Base-by-base conservation (phyloP, 2,888 invertebrate genomes). In the Limulus polyphemus region DNA sequence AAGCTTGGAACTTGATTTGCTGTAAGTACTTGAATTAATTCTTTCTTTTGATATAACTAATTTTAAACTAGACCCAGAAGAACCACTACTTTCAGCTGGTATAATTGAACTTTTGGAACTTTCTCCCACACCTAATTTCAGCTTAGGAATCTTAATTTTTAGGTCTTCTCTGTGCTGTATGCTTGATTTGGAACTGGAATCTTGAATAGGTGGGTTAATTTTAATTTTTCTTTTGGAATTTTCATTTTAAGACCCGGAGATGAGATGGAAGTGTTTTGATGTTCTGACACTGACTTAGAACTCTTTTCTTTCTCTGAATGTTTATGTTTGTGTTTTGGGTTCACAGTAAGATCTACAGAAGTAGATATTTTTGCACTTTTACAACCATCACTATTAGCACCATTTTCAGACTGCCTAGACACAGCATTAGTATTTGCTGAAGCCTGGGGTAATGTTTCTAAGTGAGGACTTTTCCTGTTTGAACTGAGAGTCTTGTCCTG, bases 41-140 rank as follows among this genome's bases (percentile, higher is more conserved):
- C 62, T 66, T 48, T 66, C 66, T 61, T 66, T 66, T 58, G 64
- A 62, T 46, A 66, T 56, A 3, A 66, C 64, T 55, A 66, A 47
- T 59, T 66, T 66, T 12, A 62, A 47, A 11, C 60, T 14, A 47
- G 62, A 17, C 10, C 57, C 16, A 10, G 55, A 12, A 5, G 47
- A 1, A 11, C 5, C 47, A 11, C 32, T n/a, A 13, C n/a, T 49
- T 11, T 46, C 46, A 16, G 55, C 10, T 46, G 54, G 54, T n/a
- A 32, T 54, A 11, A 11, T 4, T 54, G 12, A 14, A 54, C 32
- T 54, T 11, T 16, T 54, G 3, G 51, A n/a, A 3, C 14, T 51
- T 14, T n/a, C 14, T 54, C 11, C 13, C 1, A 13, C 11, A 14
- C 16, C 16, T 49, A 58, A 49, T 58, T 58, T 58, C 11, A 62